Evolutionary conservation across 2,797 vertebrate species (phyloP).

Genomic region (Labeo calbasu): DNA sequence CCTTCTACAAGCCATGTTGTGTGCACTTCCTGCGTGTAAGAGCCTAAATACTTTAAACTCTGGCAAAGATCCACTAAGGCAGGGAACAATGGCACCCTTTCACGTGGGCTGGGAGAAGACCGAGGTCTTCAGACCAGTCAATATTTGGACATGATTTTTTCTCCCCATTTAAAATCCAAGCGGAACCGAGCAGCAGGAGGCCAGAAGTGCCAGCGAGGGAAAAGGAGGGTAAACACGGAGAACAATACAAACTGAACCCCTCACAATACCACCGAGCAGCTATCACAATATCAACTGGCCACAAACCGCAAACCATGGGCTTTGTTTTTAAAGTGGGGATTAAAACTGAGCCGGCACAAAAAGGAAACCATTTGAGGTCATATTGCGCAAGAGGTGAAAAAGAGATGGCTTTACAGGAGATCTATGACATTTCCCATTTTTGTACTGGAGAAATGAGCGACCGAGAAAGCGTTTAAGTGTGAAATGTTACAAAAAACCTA

Average conservation of each 20-base stretch:
- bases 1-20: constrained; percentile 72
- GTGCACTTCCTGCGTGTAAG: constrained; percentile 72
- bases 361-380: constrained; percentile 64
- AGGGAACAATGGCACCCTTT: constrained; percentile 85
- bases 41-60: constrained; percentile 77
- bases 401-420: constrained; percentile 47
- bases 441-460: constrained; percentile 36
- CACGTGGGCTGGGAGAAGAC: constrained; percentile 75
- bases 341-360: constrained; percentile 70
- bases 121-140: constrained; percentile 78
- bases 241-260: constrained; percentile 72
- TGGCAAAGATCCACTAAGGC: constrained; percentile 76
- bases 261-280: constrained; percentile 74
- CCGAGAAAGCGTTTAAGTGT: constrained; percentile 27
- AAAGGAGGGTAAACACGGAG: constrained; percentile 75
- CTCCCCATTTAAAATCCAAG: constrained; percentile 73
- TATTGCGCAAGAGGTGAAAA: constrained; percentile 54
- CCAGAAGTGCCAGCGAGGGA: constrained; percentile 65
- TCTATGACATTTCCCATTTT: constrained; percentile 47
- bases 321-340: constrained; percentile 79
- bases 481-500: constrained; percentile 28
- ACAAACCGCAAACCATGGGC: constrained; percentile 66
- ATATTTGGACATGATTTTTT: constrained; percentile 83
- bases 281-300: constrained; percentile 74
- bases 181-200: constrained; percentile 73